Base-by-base conservation (phyloP, 2,113 vertebrate genomes). In the Oxyruncus cristatus region DNA sequence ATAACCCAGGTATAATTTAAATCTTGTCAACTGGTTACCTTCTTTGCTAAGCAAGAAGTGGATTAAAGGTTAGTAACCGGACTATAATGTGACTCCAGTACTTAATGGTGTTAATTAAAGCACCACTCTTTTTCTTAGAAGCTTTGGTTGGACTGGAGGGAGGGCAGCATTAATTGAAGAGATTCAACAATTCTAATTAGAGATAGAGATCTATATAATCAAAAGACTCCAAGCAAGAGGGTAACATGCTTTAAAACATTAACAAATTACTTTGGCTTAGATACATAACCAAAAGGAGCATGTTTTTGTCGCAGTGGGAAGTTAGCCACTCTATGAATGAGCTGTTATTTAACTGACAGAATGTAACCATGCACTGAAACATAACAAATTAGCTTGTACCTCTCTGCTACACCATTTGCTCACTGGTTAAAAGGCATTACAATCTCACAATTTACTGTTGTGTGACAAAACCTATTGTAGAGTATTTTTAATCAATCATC, bases 381-480 rank as follows among this genome's bases (percentile, higher is more conserved):
- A 4, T 3, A 44, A 0, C 16, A n/a, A 41, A 47, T 53, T 47
- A 55, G 14, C 33, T 49, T 55, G 26, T 20, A 42, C 0, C 0
- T 73, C 39, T 52, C 42, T 66, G 26, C 59, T 32, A 62, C 41
- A 75, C 35, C 61, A 62, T 74, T 62, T 62, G 26, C 15, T 74
- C 32, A 24, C 15, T 55, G 42, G 19, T 28, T 55, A 68, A 39
- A 85, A 67, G 14, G 26, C 30, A 80, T 32, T 35, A 47, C n/a
- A 67, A 32, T 14, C 24, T 53, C 59, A 35, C n/a, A 52, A 52
- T 24, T 61, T 53, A 26, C 17, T 32, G 46, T 3, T 91, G 14
- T 5, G 17, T 27, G 21, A 80, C 46, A 22, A 85, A 66, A 53
- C 18, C 53, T 73, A 44, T 32, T 61, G 17, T 16, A 37, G 27